A percentile compares a stretch with the other conserved stretches of the same genome.
Evolutionary conservation across 2,113 vertebrate genomes (phyloP).

Genomic region (Malurus alboscapulatus): DNA sequence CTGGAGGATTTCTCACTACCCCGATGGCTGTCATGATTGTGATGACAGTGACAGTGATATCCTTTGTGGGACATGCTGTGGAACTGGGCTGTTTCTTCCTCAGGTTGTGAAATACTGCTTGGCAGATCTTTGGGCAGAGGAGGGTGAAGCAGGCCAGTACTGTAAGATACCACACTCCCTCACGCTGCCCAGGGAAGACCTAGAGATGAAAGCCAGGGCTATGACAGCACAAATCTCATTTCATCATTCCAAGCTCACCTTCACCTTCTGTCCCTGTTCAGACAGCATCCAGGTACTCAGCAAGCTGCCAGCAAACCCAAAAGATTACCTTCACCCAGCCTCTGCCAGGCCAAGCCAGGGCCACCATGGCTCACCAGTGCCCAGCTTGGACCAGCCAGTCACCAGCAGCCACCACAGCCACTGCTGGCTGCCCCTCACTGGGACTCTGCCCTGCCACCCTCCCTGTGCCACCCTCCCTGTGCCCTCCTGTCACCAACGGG

Average conservation of each 20-base stretch:
- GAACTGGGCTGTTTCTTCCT: not conserved
- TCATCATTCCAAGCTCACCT: not conserved
- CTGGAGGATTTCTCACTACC: not conserved
- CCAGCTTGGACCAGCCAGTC: fast-evolving
- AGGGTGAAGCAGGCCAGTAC: not conserved
- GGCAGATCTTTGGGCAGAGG: not conserved
- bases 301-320: fast-evolving
- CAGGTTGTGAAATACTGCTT: not conserved
- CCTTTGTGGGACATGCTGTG: fast-evolving
- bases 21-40: not conserved
- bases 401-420: fast-evolving
- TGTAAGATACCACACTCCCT: not conserved
- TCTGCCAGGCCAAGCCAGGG: fast-evolving
- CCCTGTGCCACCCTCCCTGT: no score
- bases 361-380: fast-evolving
- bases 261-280: not conserved
- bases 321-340: not conserved
- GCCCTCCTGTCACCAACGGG: not conserved
- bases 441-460: fast-evolving
- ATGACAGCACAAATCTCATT: not conserved
- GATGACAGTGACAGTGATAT: not conserved
- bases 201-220: not conserved
- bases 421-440: fast-evolving
- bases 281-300: not conserved
- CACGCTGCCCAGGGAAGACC: not conserved